phyloP scores from a whole-genome alignment of 1,140 invertebrate species.

The Drosophila elegans region DNA sequence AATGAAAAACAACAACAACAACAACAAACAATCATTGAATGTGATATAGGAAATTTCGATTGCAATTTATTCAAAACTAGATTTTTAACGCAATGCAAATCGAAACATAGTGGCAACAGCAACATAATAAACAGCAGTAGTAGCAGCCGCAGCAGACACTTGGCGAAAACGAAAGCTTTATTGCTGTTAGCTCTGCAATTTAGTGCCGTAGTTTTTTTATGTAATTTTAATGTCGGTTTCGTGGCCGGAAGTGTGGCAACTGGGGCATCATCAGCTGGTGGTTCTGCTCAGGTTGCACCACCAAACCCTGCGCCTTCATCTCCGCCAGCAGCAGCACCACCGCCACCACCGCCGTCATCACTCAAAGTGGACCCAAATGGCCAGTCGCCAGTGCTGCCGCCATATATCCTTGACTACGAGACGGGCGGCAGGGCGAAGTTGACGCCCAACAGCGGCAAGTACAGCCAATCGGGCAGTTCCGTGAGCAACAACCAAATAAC shows the following conservation, averaged over 20 bases:
- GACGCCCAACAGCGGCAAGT: constrained; percentile 42
- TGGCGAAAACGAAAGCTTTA: constrained; percentile 26
- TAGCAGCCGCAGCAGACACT: constrained; percentile 40
- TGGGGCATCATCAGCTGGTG: constrained; percentile 5
- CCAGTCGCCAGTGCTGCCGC: constrained; percentile 64
- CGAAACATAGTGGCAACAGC: constrained; percentile 45
- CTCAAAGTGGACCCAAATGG: constrained; percentile 58
- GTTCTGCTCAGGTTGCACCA: constrained; percentile 9
- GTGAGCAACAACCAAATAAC: constrained; percentile 31
- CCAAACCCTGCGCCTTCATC: constrained; percentile 26
- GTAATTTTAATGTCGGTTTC: constrained; percentile 83
- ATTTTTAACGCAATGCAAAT: constrained; percentile 69
- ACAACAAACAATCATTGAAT: constrained; percentile 80
- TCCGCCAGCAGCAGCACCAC: constrained; percentile 11
- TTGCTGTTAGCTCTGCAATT: constrained; percentile 72
- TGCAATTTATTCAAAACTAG: constrained; percentile 80
- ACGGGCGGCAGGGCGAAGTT: constrained; percentile 46
- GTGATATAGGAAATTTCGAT: constrained; percentile 79
- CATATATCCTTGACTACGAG: constrained; percentile 73
- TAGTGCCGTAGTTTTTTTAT: constrained; percentile 80
- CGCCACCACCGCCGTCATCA: constrained; percentile 25
- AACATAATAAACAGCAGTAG: constrained; percentile 8
- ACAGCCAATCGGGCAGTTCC: constrained; percentile 20
- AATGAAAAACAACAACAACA: constrained; percentile 33
- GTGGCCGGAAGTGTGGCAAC: constrained; percentile 55